Conservation (phyloP, 2,888 invertebrate genomes). For the Drosophila sordidapex region DNA sequence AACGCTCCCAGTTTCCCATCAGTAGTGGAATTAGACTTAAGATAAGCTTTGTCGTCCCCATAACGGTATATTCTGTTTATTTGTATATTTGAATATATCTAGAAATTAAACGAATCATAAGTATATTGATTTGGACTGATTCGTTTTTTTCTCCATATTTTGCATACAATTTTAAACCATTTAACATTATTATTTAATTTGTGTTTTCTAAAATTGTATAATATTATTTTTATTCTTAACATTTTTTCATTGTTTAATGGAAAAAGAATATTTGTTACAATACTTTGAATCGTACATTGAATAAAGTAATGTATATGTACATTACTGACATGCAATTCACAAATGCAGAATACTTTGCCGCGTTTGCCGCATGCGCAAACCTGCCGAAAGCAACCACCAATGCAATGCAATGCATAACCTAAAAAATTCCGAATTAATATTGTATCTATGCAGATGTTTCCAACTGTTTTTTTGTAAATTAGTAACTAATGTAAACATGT, state of each 20-base stretch:
- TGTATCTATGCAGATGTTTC: neutral
- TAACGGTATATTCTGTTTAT: too few relatives aligned
- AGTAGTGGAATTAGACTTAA: neutral
- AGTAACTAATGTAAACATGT: neutral
- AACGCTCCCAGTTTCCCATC: neutral
- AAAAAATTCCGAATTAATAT: neutral
- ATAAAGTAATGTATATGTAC: neutral
- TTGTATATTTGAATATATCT: too few relatives aligned
- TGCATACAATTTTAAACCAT: too few relatives aligned
- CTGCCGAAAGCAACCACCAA: neutral
- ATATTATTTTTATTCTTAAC: too few relatives aligned
- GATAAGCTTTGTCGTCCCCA: neutral
- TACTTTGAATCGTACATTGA: neutral
- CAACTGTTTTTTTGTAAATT: neutral
- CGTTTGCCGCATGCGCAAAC: neutral
- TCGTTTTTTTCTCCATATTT: too few relatives aligned
- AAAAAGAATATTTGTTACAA: neutral
- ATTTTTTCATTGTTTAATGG: neutral
- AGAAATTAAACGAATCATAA: too few relatives aligned
- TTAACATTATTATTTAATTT: too few relatives aligned
- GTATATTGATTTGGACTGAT: too few relatives aligned
- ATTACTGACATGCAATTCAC: neutral
- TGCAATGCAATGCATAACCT: neutral
- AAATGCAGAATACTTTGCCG: neutral
- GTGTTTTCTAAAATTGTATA: too few relatives aligned